phyloP scores from a whole-genome alignment of 1,140 invertebrate genomes.

The Nixonia krombeini region DNA sequence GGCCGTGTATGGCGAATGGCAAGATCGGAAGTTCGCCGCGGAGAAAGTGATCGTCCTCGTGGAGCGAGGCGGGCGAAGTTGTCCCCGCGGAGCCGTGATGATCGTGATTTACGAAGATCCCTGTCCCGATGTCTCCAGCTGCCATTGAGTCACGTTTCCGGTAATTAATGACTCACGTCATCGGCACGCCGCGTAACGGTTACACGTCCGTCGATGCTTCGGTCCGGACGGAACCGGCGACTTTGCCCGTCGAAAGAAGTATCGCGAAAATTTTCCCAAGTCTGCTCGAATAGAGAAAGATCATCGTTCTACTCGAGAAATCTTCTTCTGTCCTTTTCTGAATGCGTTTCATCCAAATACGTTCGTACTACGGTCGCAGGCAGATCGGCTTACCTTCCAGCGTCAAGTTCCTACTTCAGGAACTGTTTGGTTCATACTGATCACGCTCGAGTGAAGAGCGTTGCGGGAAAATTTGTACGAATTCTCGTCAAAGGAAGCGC shows the following conservation, averaged over 20 bases:
- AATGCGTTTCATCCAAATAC: too few relatives aligned
- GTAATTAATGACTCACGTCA: conserved; percentile 68
- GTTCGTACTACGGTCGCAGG: too few relatives aligned
- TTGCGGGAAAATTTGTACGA: too few relatives aligned
- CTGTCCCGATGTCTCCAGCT: conserved; percentile 40
- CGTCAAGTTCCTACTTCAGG: too few relatives aligned
- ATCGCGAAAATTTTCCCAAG: too few relatives aligned
- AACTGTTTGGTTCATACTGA: too few relatives aligned
- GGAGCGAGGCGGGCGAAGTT: conserved; percentile 41
- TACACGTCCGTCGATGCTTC: conserved; percentile 64
- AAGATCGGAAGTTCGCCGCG: conserved; percentile 23
- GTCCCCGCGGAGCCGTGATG: conserved; percentile 51
- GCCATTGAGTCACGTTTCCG: conserved; percentile 63
- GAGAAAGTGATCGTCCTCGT: conserved; percentile 55
- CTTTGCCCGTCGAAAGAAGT: conserved; percentile 21
- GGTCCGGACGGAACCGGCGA: conserved; percentile 30
- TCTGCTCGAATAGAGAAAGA: too few relatives aligned
- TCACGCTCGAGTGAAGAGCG: too few relatives aligned
- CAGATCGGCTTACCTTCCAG: too few relatives aligned
- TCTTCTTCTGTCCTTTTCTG: too few relatives aligned
- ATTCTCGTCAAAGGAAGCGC: too few relatives aligned
- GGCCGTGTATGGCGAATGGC: conserved; percentile 20
- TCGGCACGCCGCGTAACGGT: conserved; percentile 53
- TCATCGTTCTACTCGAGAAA: too few relatives aligned
- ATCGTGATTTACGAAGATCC: conserved; percentile 54